Evolutionary conservation across 2,113 vertebrate species (phyloP).

Genomic region (Phrynocephalus versicolor): DNA sequence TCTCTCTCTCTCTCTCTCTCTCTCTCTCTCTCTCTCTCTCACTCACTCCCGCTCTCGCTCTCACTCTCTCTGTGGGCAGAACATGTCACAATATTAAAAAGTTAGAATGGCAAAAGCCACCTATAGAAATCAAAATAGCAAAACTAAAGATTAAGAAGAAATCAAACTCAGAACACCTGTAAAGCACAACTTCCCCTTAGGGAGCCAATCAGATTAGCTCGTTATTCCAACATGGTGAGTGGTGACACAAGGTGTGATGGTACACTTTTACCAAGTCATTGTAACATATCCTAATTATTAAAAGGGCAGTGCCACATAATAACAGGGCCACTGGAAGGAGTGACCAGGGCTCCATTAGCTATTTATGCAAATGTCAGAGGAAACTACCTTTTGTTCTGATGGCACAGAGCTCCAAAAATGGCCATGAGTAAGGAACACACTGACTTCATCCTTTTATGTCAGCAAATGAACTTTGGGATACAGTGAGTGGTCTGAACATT

Average conservation of each 20-base stretch:
- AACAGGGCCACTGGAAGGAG: background rate
- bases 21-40: no score
- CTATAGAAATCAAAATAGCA: background rate
- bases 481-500: constrained; percentile 11
- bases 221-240: background rate
- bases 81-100: background rate
- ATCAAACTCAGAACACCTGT: background rate
- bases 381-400: constrained; percentile 22
- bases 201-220: background rate
- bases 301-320: background rate
- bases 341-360: background rate
- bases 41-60: no score
- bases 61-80: no score
- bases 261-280: background rate
- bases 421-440: background rate
- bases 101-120: background rate
- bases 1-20: no score
- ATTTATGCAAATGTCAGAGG: background rate
- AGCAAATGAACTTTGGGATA: background rate
- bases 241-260: background rate
- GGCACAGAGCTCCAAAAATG: constrained; percentile 6
- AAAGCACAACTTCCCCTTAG: background rate
- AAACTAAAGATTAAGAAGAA: background rate
- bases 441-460: background rate
- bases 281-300: background rate